These are phyloP conservation scores for Baryphthengus martii DNA, from an alignment of 2,113 vertebrate species.

Conservation along the genomic window DNA sequence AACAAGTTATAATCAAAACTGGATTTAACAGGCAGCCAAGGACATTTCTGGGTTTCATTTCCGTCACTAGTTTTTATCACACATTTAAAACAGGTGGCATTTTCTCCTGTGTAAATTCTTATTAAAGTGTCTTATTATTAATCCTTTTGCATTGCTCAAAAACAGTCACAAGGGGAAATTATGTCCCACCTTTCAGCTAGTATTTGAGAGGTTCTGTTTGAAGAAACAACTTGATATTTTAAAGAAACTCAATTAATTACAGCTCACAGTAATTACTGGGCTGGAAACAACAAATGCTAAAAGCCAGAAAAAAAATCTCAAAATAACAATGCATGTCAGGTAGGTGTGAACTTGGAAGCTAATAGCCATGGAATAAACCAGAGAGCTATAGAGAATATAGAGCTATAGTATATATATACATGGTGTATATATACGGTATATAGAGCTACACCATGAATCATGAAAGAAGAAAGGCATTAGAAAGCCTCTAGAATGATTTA, in stretches of 20 bases:
- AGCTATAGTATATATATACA: background rate
- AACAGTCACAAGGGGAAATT: background rate
- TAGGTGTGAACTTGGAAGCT: background rate
- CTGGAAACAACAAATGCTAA: background rate
- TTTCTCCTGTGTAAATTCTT: background rate
- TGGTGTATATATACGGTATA: no score
- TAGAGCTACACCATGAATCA: background rate
- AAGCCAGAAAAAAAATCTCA: background rate
- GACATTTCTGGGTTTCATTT: conserved; percentile 23
- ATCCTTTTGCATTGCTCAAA: background rate
- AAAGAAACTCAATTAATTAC: background rate
- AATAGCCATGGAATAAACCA: background rate
- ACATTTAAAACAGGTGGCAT: background rate
- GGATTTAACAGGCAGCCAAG: background rate
- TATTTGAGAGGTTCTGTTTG: background rate
- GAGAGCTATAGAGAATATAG: background rate
- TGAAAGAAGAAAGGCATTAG: background rate
- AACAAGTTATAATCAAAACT: conserved; percentile 6
- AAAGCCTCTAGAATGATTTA: background rate
- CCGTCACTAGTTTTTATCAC: background rate
- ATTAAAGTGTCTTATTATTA: background rate
- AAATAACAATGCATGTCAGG: background rate
- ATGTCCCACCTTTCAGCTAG: background rate
- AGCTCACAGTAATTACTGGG: background rate
- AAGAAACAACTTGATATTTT: background rate